Percentiles rank a stretch among this genome's conserved stretches.
Conservation (phyloP, 2,113 vertebrate genomes). For the Limnothrissa miodon region DNA sequence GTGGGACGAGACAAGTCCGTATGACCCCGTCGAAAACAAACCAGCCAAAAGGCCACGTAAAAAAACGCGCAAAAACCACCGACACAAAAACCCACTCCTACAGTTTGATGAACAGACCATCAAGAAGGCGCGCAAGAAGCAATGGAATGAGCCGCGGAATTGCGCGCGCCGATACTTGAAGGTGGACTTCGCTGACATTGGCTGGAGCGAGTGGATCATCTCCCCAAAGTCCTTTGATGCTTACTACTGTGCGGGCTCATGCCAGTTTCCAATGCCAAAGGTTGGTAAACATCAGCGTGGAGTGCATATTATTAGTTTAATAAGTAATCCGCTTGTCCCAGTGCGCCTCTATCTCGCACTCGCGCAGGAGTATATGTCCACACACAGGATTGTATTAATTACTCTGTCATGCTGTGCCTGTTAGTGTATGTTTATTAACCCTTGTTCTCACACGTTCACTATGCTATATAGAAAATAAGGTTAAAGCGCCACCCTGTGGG, state of each 20-base stretch:
- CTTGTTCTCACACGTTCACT: background rate
- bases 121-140: conserved; percentile 89
- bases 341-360: conserved; percentile 30
- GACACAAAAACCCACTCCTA: conserved; percentile 82
- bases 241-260: conserved; percentile 93
- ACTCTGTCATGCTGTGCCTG: background rate
- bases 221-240: conserved; percentile 95
- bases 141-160: conserved; percentile 87
- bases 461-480: background rate
- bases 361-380: too few species aligned
- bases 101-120: conserved; percentile 93
- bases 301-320: background rate
- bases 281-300: conserved; percentile 60
- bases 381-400: background rate
- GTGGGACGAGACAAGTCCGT: conserved; percentile 80
- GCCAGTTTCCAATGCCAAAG: conserved; percentile 98
- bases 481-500: conserved; percentile 2
- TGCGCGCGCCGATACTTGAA: conserved; percentile 90
- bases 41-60: conserved; percentile 76
- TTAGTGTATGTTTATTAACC: background rate
- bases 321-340: background rate
- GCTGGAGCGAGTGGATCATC: conserved; percentile 99
- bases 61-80: conserved; percentile 80
- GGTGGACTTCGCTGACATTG: conserved; percentile 97
- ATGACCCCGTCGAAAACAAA: conserved; percentile 76